Base-by-base conservation (phyloP, 2,888 invertebrate genomes). In the Ennomos quercinarius region DNA sequence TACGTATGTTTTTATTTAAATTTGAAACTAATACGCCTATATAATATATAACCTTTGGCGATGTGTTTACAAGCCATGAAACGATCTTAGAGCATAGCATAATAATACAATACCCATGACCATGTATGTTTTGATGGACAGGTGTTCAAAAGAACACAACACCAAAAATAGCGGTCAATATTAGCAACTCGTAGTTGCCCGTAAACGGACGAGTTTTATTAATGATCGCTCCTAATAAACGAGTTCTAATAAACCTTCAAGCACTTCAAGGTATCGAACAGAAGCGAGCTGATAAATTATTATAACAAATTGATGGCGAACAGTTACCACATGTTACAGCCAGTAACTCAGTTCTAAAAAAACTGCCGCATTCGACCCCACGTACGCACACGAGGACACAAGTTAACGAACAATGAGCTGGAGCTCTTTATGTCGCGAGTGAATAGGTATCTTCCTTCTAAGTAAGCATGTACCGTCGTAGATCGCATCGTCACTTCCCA, bases 231-330 rank as follows among this genome's bases (percentile, higher is more conserved):
- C n/a, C 37, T 27, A 27, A 59, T 54, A 54, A 60, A 48, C 41
- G 41, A 55, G 54, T 64, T 68, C 66, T 67, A 72, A 67, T 71
- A 63, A 73, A 63, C 54, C 54, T 62, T 56, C 55, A 45, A 68
- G 68, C 66, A 68, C 67, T 71, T 63, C 52, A 12, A 12, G 46
- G 46, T n/a, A 52, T 27, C 37, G 41, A 61, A 58, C 66, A 66
- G 64, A 63, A 66, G 67, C 65, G 64, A 59, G 52, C 66, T 69
- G 72, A 76, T 75, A 70, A 79, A 77, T 77, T 69, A 69, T 61
- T 67, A 63, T 70, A 72, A 75, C 72, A 70, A 77, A 80, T 78
- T 68, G 68, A 65, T 64, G 52, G 61, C 56, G 49, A 55, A 63
- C 61, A 55, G 61, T 66, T 63, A 57, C 40, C 49, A 46, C 37